Conservation (phyloP, 1,140 invertebrate genomes). For the Sesamia nonagrioides region DNA sequence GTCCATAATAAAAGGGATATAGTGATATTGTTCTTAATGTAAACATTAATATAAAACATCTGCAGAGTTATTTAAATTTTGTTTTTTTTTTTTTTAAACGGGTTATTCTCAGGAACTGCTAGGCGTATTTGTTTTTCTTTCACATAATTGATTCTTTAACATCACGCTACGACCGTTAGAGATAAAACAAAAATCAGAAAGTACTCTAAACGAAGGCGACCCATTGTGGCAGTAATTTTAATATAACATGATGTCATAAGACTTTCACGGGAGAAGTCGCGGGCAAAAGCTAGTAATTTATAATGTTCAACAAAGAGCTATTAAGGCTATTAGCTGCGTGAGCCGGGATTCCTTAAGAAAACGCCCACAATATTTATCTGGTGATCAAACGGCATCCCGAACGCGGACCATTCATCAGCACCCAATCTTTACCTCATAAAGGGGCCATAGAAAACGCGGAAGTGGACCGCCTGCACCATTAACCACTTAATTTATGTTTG, state of each 20-base stretch:
- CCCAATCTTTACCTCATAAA: slow-evolving; percentile 65
- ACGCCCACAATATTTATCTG: slow-evolving; percentile 77
- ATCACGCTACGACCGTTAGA: too few relatives aligned
- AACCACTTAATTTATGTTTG: slow-evolving; percentile 30
- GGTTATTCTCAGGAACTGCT: too few relatives aligned
- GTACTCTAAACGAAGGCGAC: too few relatives aligned
- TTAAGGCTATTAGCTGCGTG: slow-evolving; percentile 72
- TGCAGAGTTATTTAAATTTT: too few relatives aligned
- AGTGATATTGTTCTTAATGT: slow-evolving; percentile 31
- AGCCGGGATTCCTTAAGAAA: slow-evolving; percentile 67
- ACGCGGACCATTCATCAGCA: slow-evolving; percentile 70
- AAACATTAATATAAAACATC: too few relatives aligned
- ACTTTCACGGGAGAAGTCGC: too few relatives aligned
- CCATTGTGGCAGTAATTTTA: too few relatives aligned
- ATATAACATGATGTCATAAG: too few relatives aligned
- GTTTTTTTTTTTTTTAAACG: too few relatives aligned
- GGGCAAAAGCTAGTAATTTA: slow-evolving; percentile 1
- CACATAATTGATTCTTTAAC: too few relatives aligned
- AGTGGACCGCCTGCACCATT: slow-evolving; percentile 31
- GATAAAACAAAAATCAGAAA: too few relatives aligned
- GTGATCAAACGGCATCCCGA: slow-evolving; percentile 76
- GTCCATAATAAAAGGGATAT: slow-evolving; percentile 31
- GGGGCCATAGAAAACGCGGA: slow-evolving; percentile 74
- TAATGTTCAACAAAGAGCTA: slow-evolving; percentile 55
- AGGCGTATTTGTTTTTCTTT: too few relatives aligned